Evolutionary conservation across 2,113 vertebrate genomes (phyloP).

Genomic region (Pachyramphus minor): DNA sequence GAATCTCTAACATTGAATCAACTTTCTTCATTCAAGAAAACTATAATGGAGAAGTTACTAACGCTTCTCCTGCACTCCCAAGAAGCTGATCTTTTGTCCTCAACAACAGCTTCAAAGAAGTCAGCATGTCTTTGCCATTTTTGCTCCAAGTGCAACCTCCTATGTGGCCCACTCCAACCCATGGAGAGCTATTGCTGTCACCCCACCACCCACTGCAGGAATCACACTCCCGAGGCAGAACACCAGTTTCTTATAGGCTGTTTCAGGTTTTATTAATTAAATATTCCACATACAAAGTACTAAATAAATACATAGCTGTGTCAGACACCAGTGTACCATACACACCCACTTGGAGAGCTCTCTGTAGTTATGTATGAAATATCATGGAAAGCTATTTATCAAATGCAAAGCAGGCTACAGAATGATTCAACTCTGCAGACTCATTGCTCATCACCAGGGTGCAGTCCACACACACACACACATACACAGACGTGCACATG

Average conservation of each 20-base stretch:
- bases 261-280: constrained; percentile 51
- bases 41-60: neutral
- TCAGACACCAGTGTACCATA: neutral
- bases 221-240: neutral
- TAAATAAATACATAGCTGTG: constrained; percentile 51
- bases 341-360: neutral
- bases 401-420: constrained; percentile 8
- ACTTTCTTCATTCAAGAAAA: neutral
- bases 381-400: neutral
- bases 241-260: neutral
- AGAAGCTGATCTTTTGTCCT: neutral
- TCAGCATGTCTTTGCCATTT: neutral
- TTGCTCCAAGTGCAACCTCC: neutral
- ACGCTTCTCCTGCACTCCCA: neutral
- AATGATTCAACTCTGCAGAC: constrained; percentile 15
- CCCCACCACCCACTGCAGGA: neutral
- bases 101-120: neutral
- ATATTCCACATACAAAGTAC: constrained; percentile 37
- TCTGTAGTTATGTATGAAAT: neutral
- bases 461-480: neutral
- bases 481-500: accelerated
- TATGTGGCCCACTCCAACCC: neutral
- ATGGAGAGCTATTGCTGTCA: neutral
- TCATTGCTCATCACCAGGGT: neutral
- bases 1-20: neutral